Base-by-base conservation (phyloP, 2,888 invertebrate species). In the Ophion ellenae region DNA sequence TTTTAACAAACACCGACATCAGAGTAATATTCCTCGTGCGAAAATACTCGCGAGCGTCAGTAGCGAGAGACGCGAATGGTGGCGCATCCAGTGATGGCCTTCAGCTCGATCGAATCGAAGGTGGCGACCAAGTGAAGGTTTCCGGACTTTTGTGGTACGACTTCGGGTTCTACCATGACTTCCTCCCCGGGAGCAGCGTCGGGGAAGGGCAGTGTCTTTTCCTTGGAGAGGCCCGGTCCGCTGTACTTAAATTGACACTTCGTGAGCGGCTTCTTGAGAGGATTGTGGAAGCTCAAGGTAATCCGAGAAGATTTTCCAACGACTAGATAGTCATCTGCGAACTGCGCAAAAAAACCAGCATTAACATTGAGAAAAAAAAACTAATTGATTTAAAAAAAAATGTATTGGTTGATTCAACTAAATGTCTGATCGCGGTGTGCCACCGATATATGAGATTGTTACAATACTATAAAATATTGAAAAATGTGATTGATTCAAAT, bases 201-300 rank as follows among this genome's bases (percentile, higher is more conserved):
- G 32, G 95, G 94, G 73, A 95, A 95, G 0, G 95, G 92, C 14
- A 96, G 90, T 2, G 95, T 94, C 84, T 96, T 96, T 86, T 96
- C 95, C 76, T 96, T 95, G 0, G 95, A 94, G 14, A 97, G 94
- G 2, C 97, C 96, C 0, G 97, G 95, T 0, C 97, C 97, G 83
- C 97, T 96, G 88, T 97, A 94, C 67, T 96, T 95, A 92, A 97
- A 96, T 91, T 95, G 95, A 91, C 97, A 97, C 10, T 95, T 95
- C 0, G 96, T 96, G 70, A 98, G 94, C 0, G 92, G 88, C 24
- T 94, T 95, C 81, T 96, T 95, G 88, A 97, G 92, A 0, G 97
- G 97, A 94, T 98, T 98, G 70, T 94, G 95, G 91, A 97, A 96
- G 2, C 96, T 95, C 20, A 97, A 94, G 1, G 94, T 94, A 0